Conservation (phyloP, 92 coral and sea anemone species). For the Phenganax subtilis region DNA sequence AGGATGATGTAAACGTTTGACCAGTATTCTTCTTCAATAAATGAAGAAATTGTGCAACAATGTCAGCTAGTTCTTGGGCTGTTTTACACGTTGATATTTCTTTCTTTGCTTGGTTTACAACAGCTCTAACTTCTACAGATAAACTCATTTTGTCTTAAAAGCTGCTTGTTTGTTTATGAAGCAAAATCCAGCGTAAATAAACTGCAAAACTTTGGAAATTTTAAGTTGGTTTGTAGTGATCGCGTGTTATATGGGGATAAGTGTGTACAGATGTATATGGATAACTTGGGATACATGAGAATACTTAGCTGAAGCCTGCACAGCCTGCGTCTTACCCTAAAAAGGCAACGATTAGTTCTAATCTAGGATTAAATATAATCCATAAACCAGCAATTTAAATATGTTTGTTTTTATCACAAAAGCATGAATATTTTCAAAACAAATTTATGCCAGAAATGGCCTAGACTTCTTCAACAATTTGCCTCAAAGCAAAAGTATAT, state of each 20-base stretch:
- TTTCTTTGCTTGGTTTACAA: slow-evolving; percentile 18
- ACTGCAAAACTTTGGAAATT: neutral
- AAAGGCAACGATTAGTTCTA: too few relatives aligned
- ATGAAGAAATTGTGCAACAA: neutral
- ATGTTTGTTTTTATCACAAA: neutral
- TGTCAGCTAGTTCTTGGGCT: slow-evolving; percentile 16
- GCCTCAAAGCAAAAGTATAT: neutral
- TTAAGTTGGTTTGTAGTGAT: neutral
- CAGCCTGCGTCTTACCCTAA: too few relatives aligned
- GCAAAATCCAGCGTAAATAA: neutral
- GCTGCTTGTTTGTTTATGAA: neutral
- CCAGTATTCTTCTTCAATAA: neutral
- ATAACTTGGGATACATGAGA: neutral
- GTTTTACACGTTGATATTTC: neutral
- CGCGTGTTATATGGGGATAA: neutral
- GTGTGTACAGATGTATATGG: neutral
- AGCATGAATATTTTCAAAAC: neutral
- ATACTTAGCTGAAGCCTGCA: neutral
- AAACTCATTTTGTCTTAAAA: neutral
- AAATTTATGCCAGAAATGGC: neutral
- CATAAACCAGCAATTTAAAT: too few relatives aligned
- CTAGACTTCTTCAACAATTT: neutral
- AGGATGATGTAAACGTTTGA: neutral
- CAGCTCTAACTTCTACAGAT: slow-evolving; percentile 31
- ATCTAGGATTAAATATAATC: too few relatives aligned